These are phyloP conservation scores for Anolis sagrei DNA, from an alignment of 2,113 vertebrate genomes.

Conservation along the genomic window DNA sequence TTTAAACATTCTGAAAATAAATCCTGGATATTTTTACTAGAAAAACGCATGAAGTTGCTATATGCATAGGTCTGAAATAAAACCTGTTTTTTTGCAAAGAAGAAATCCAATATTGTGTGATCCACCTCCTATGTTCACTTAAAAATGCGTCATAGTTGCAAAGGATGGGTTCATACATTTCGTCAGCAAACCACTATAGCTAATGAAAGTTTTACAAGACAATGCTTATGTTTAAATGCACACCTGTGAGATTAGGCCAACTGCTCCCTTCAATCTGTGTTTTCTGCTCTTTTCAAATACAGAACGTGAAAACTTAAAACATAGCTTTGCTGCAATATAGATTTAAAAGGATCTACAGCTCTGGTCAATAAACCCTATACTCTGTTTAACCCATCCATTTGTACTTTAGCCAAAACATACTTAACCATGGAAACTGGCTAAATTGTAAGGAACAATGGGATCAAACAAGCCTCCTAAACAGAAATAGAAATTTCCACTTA, in stretches of 20 bases:
- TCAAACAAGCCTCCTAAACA: background rate
- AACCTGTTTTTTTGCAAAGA: background rate
- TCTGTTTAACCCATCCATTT: background rate
- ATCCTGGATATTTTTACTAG: background rate
- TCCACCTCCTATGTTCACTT: background rate
- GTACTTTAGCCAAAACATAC: background rate
- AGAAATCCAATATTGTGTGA: background rate
- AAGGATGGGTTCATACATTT: background rate
- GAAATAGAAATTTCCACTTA: background rate
- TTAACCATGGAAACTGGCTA: background rate
- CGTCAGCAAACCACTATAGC: no score
- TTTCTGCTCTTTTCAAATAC: no score
- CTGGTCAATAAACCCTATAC: no score
- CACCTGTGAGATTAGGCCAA: no score
- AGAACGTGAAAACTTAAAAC: no score
- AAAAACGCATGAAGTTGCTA: background rate
- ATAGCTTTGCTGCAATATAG: background rate
- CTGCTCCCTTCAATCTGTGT: no score
- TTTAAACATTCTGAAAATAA: constrained; percentile 2
- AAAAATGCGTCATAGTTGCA: background rate
- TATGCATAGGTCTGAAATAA: background rate
- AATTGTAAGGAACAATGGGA: background rate
- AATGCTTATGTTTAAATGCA: background rate
- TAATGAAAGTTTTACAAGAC: background rate
- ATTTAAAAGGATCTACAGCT: background rate